A percentile compares a stretch with the other conserved stretches of the same genome.
Conservation (phyloP, 2,888 invertebrate species). For the Drosophila recens region DNA sequence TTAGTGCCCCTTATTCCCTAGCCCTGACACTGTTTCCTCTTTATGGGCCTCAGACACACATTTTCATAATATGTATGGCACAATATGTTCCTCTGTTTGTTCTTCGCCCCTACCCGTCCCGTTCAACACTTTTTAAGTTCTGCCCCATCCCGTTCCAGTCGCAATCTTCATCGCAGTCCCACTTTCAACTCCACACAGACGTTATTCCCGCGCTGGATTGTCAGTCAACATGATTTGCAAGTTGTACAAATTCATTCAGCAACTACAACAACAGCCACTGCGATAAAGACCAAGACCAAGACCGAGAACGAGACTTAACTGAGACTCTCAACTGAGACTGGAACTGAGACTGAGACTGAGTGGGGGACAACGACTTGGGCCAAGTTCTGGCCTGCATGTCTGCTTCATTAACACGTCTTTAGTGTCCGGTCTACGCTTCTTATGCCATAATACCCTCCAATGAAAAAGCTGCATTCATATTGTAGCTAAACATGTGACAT, state of each 20-base stretch:
- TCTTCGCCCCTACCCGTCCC: constrained; percentile 13
- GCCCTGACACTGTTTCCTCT: constrained; percentile 15
- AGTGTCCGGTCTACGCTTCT: constrained; percentile 37
- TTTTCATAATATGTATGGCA: constrained; percentile 66
- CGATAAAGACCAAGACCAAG: constrained; percentile 20
- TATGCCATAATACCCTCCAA: constrained; percentile 27
- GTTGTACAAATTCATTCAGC: constrained; percentile 79
- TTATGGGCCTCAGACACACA: constrained; percentile 41
- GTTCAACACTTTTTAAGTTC: constrained; percentile 66
- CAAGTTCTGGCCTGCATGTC: constrained; percentile 66
- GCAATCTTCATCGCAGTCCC: constrained; percentile 15
- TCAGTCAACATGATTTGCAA: constrained; percentile 81
- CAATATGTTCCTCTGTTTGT: constrained; percentile 63
- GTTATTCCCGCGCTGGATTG: constrained; percentile 41
- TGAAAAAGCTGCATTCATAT: not conserved
- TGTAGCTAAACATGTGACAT: constrained; percentile 3
- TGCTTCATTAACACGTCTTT: constrained; percentile 80
- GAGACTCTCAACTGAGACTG: constrained; percentile 6
- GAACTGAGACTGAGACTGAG: constrained; percentile 17
- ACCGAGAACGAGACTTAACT: constrained; percentile 9
- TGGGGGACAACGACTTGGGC: constrained; percentile 44
- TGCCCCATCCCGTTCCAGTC: constrained; percentile 13
- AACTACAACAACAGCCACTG: constrained; percentile 22
- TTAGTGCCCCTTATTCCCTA: not conserved
- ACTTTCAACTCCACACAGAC: constrained; percentile 6